Evolutionary conservation across 1,140 invertebrate species (phyloP).

Genomic region (Pectinophora gossypiella): DNA sequence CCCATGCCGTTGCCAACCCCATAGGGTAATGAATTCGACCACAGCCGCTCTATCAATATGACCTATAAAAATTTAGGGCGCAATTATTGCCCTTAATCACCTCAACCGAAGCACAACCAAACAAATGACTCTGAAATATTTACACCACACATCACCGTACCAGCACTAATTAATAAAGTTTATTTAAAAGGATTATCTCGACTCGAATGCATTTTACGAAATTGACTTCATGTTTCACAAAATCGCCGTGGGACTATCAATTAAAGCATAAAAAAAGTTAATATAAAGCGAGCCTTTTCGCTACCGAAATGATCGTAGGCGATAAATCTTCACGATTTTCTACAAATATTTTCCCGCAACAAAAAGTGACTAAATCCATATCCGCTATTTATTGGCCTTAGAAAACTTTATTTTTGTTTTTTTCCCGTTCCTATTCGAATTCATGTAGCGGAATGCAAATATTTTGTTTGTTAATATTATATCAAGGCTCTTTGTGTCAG

Average conservation of each 20-base stretch:
- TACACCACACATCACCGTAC: background rate
- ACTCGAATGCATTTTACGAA: background rate
- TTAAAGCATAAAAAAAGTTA: constrained; percentile 1
- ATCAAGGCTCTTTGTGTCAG: constrained; percentile 27
- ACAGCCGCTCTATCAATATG: constrained; percentile 44
- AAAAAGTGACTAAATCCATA: background rate
- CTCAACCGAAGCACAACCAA: constrained; percentile 5
- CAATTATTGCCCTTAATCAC: constrained; percentile 40
- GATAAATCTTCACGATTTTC: background rate
- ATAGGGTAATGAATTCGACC: constrained; percentile 61
- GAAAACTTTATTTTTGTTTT: background rate
- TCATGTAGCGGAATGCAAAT: constrained; percentile 17
- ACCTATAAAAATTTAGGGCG: constrained; percentile 59
- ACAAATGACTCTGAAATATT: background rate
- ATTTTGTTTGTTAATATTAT: constrained; percentile 37
- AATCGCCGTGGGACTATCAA: background rate
- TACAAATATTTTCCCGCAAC: background rate
- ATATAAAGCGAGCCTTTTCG: background rate
- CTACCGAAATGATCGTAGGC: background rate
- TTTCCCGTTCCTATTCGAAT: background rate
- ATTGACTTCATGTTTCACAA: background rate
- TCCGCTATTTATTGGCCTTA: background rate
- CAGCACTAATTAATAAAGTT: background rate
- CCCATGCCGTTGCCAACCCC: constrained; percentile 14
- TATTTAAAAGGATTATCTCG: constrained; percentile 1